Evolutionary conservation across 2,888 invertebrate species (phyloP), one percentile per base, ranked within the genome.

Genomic region (Carabus problematicus): DNA sequence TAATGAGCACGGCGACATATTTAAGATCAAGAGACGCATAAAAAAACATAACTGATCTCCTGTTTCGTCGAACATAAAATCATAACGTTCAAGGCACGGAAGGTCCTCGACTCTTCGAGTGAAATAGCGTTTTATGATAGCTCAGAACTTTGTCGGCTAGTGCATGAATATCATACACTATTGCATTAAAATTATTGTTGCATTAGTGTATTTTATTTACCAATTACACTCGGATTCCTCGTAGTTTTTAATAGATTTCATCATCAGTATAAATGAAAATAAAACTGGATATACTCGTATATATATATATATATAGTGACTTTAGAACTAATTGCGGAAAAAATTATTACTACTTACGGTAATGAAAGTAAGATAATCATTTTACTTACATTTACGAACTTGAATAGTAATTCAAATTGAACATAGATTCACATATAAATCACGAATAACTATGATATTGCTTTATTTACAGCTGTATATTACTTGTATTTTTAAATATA

Each of bases 21-120:
- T 68, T 61, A 68, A 60, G 69, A 62, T 61, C 62, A 62, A 62
- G 56, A 45, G 39, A 18, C 45, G 40, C 56, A 56, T 69, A 62
- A 69, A 69, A 68, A 11, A 69, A 60, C 54, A 54, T 54, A 60
- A 61, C 68, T 61, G 60, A 68, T 66, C 56, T 59, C 59, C 59
- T 59, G 66, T 45, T 66, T 56, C 55, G 56, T 12, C 19, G 56
- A 11, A 58, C 66, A 66, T 66, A 66, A 66, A 66, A 66, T 66
- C 66, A 66, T 66, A 66, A 66, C 59, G 66, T 66, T 66, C 66
- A 29, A 18, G 19, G 18, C 29, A 41, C 29, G 14, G 11, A n/a
- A 8, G 12, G 62, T 49, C 61, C 19, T 62, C 40, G 19, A 29
- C 29, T 29, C 29, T 29, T 29, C 29, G 29, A 29, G 29, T 29